Conservation (phyloP, 2,113 vertebrate genomes). For the Melanerpes aurifrons region DNA sequence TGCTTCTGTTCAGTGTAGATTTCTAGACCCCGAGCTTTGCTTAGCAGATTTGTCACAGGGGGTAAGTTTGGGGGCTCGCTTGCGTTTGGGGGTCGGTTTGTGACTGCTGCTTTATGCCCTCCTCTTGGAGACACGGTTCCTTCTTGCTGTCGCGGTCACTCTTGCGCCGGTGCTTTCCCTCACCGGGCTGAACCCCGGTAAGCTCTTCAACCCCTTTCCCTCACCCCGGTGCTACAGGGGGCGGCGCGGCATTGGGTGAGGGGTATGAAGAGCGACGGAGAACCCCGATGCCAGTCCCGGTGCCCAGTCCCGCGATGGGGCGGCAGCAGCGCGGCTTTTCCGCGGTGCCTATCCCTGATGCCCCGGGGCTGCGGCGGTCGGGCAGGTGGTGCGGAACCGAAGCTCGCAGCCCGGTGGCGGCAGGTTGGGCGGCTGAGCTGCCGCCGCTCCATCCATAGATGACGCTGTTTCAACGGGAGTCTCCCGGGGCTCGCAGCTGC, state of each 20-base stretch:
- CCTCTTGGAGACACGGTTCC: background rate
- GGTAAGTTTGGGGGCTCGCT: constrained; percentile 81
- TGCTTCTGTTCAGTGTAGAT: constrained; percentile 76
- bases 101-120: constrained; percentile 17
- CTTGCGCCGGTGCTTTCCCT: background rate
- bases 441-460: constrained; percentile 67
- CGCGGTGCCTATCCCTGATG: background rate
- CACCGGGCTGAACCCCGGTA: background rate
- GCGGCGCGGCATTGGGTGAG: background rate
- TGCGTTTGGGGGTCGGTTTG: constrained; percentile 8
- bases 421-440: background rate
- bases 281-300: too few species aligned
- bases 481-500: background rate
- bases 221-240: background rate
- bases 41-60: constrained; percentile 74
- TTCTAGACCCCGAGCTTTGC: constrained; percentile 78
- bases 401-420: background rate
- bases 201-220: background rate
- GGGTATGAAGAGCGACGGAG: too few species aligned
- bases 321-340: background rate
- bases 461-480: constrained; percentile 70
- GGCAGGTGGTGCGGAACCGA: background rate
- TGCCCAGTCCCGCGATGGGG: background rate
- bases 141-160: background rate
- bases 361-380: background rate